Evolutionary conservation across 2,888 invertebrate genomes (phyloP), one percentile per base, ranked within the genome.

Genomic region (Caenorhabditis sp.): DNA sequence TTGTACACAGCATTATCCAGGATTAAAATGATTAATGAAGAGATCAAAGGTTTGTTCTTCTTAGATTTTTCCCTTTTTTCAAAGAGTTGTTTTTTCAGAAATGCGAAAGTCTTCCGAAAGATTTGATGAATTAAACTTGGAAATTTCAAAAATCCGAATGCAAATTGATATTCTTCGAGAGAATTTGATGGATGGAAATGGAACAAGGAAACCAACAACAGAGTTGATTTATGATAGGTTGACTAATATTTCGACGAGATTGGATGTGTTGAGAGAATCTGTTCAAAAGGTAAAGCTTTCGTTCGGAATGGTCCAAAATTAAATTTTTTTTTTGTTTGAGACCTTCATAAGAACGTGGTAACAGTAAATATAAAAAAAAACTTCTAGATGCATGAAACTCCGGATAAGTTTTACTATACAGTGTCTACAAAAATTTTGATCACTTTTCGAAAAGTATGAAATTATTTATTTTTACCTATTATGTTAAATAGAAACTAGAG

Each of bases 191-290:
- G 62, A 59, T 23, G 52, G 20, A 17, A 25, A 21, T 5, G 56
- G 56, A 3, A 56, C 26, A 14, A 73, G 58, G 27, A 60, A 52
- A 52, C 67, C 68, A 49, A 67, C 62, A 36, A 72, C 64, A n/a
- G 67, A 61, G n/a, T 36, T 72, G 64, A 65, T 72, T 49, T 72
- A 72, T 54, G 67, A 72, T 53, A 61, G 64, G 26, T 23, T 70
- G 54, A 57, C 70, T 31, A 53, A 70, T 49, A 68, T 77, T 50
- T 63, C 70, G 20, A 64, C 62, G 43, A 31, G 59, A 58, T 70
- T 74, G 53, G 56, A 67, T 49, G 5, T 70, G 17, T 43, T 77
- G 21, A 58, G 31, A 43, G 61, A 70, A 27, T 49, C 67, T 31
- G 54, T 57, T 25, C 67, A 61, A 27, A 67, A 71, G 63, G 71